Conservation (phyloP, 2,888 invertebrate genomes). For the Calameuta pallipes region DNA sequence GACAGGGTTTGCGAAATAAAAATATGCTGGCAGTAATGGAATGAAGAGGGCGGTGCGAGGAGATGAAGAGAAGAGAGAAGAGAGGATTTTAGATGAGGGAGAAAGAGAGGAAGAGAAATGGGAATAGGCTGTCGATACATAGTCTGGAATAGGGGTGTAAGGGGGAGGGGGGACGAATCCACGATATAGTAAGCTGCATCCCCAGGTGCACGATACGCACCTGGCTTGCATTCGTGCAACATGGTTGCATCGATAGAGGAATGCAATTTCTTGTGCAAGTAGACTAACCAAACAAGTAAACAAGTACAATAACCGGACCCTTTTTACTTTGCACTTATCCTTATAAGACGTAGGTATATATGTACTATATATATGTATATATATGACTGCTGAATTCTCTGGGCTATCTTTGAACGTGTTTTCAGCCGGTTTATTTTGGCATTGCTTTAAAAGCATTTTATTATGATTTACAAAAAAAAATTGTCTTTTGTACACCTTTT, state of each 20-base stretch:
- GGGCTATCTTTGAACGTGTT: not conserved
- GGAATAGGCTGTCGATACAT: not conserved
- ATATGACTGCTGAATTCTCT: not conserved
- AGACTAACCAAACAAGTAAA: constrained; percentile 1
- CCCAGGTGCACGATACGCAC: not conserved
- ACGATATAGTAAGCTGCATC: not conserved
- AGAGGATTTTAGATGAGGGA: constrained; percentile 14
- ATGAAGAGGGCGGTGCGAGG: not conserved
- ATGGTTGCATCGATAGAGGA: not conserved
- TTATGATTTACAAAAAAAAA: not conserved
- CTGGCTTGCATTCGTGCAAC: not conserved
- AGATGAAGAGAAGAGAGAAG: not conserved
- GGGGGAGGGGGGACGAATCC: not conserved
- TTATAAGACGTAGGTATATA: not conserved
- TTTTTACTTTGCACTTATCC: not conserved
- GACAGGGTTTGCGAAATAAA: not conserved
- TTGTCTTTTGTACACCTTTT: not conserved
- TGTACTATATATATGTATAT: too few relatives aligned
- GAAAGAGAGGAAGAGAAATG: not conserved
- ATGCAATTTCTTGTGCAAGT: constrained; percentile 9
- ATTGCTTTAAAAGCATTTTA: not conserved
- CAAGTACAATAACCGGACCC: not conserved
- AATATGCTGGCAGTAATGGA: not conserved
- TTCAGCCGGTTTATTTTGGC: not conserved
- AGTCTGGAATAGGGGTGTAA: not conserved